These are phyloP conservation scores for Sus cebifrons DNA, from an alignment of 2,797 vertebrate genomes.

Conservation along the genomic window DNA sequence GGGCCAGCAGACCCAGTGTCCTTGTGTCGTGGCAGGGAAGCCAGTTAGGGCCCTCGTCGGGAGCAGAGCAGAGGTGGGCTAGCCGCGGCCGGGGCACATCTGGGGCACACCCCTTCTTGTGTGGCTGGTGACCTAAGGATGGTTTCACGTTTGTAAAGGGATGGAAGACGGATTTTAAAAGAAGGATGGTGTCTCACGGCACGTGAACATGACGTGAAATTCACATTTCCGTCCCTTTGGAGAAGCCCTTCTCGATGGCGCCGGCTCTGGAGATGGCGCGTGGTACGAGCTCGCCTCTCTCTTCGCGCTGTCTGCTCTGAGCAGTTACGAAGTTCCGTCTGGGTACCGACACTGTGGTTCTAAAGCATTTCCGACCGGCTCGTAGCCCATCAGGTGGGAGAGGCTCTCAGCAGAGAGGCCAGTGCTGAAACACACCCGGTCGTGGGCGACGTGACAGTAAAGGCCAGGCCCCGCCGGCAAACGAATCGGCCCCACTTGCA, in stretches of 20 bases:
- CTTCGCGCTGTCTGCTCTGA: background rate
- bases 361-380: background rate
- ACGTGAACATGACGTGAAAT: background rate
- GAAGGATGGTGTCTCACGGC: background rate
- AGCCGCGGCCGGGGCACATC: rapidly evolving
- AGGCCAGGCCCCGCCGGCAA: background rate
- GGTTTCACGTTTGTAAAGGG: background rate
- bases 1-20: rapidly evolving
- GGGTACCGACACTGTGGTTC: background rate
- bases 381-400: background rate
- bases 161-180: background rate
- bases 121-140: background rate
- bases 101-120: rapidly evolving
- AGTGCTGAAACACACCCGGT: background rate
- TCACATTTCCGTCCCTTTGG: background rate
- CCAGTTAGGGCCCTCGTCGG: background rate
- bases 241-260: background rate
- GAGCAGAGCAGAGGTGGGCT: rapidly evolving
- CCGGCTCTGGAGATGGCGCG: rapidly evolving
- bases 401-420: too few species aligned
- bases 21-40: background rate
- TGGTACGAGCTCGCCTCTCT: background rate
- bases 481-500: background rate
- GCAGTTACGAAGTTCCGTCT: background rate
- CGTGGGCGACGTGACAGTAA: background rate